Base-by-base conservation (phyloP, 1,140 invertebrate genomes). In the Drosophila simulans region DNA sequence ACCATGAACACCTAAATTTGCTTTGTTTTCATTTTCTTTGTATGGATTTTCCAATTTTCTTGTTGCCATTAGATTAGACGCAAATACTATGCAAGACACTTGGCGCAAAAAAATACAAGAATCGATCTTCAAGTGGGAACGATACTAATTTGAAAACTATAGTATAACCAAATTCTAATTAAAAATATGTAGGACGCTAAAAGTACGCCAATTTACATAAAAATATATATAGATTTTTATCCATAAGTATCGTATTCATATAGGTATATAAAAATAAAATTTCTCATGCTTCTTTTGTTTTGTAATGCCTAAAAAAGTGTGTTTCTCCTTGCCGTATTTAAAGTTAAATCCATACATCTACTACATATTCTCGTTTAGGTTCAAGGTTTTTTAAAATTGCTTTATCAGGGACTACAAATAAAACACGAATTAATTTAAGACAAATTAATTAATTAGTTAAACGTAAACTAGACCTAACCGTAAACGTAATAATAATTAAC, bases 401-500 rank as follows among this genome's bases (percentile, higher is more conserved):
- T 78, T 69, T 76, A 73, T 78, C 48, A 52, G 66, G 57, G 74
- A 75, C 64, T 79, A 82, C 64, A 82, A 74, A 74, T 82, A 64
- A 70, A 70, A 78, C 68, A 85, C 60, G 57, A 58, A 65, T 86
- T 85, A 89, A 83, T 68, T 73, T 68, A 88, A 72, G 59, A 83
- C 66, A 76, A 63, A 86, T 83, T 85, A 84, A 73, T 77, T 64
- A 88, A 77, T 83, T 83, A 79, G 46, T 80, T 70, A 69, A 79
- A 83, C 49, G 56, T 77, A 88, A 65, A 63, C 62, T 86, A 82
- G 83, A 66, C 51, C 80, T 88, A 86, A 52, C 68, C 64, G 65
- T 82, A 60, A 83, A 80, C 70, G 74, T 89, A 89, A 80, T 83
- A 89, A 86, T 86, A 82, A 83, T 85, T 83, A 88, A 89, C 84